Base-by-base conservation (phyloP, 1,140 invertebrate genomes). In the Agrilus planipennis region DNA sequence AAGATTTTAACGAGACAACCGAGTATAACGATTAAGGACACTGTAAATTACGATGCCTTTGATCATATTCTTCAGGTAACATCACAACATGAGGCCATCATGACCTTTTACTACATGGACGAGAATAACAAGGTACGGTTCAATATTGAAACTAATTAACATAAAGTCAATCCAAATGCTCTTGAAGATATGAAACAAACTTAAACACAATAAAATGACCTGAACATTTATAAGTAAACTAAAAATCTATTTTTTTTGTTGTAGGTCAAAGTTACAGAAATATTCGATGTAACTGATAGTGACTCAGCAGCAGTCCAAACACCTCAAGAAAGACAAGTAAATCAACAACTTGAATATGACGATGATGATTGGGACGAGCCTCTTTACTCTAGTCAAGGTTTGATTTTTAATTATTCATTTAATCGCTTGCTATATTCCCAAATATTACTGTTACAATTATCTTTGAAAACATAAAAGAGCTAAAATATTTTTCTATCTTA, bases 91-190 rank as follows among this genome's bases (percentile, higher is more conserved):
- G 89, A 93, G 49, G 79, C 87, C 4, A 63, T 90, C 2, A 84
- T 91, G 70, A 81, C 88, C 0, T 92, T 86, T 63, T 89, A 92
- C 65, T 92, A 91, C 55, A 77, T 85, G 55, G 81, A 88, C 54
- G 80, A 86, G 53, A 77, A 85, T 55, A 85, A 89, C 60, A 82
- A 84, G 67, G 78, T 51, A 46, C 4, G 17, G 12, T 19, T 25
- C 11, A 11, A 6, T n/a, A n/a, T n/a, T n/a, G n/a, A n/a, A n/a
- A n/a, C n/a, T n/a, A n/a, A n/a, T n/a, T n/a, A n/a, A n/a, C n/a
- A n/a, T n/a, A n/a, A n/a, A n/a, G n/a, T n/a, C n/a, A n/a, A n/a
- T n/a, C n/a, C n/a, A n/a, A n/a, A n/a, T n/a, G n/a, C n/a, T n/a
- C n/a, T n/a, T n/a, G n/a, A n/a, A n/a, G n/a, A n/a, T n/a, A n/a